A percentile compares a stretch with the other conserved stretches of the same genome.
phyloP scores from a whole-genome alignment of 2,113 vertebrate genomes.

The Xiphophorus couchianus region DNA sequence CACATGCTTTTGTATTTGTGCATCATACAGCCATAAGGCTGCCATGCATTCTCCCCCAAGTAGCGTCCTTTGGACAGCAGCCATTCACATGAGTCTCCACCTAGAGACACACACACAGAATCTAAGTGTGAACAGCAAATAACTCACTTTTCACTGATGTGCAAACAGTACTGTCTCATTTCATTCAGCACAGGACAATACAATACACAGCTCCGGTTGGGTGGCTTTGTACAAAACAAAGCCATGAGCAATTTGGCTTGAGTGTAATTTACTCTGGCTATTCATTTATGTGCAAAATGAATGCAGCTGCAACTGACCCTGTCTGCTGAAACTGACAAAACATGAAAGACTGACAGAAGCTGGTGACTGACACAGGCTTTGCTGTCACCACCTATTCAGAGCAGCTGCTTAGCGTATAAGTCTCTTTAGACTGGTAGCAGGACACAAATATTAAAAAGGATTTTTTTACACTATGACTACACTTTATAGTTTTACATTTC shows the following conservation, averaged over 20 bases:
- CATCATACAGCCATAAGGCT: slow-evolving; percentile 99
- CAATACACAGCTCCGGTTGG: slow-evolving; percentile 33
- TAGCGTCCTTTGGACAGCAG: slow-evolving; percentile 94
- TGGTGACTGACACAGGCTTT: slow-evolving; percentile 16
- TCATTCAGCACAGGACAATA: slow-evolving; percentile 42
- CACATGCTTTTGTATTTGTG: slow-evolving; percentile 95
- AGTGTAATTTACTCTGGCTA: slow-evolving; percentile 41
- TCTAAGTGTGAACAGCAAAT: slow-evolving; percentile 12
- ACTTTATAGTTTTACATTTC: no score
- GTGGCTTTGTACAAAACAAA: slow-evolving; percentile 41
- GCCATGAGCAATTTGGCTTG: slow-evolving; percentile 43
- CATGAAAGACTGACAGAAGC: slow-evolving; percentile 33
- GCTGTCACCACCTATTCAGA: slow-evolving; percentile 26
- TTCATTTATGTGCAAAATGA: slow-evolving; percentile 52
- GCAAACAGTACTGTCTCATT: slow-evolving; percentile 33
- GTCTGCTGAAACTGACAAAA: slow-evolving; percentile 18
- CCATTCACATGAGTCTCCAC: slow-evolving; percentile 92
- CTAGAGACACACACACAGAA: slow-evolving; percentile 75
- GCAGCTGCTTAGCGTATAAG: slow-evolving; percentile 42
- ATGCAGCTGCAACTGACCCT: slow-evolving; percentile 44
- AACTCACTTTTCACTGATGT: slow-evolving; percentile 14
- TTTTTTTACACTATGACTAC: no score
- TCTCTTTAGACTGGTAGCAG: no score
- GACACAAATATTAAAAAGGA: no score
- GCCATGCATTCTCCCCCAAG: slow-evolving; percentile 95